phyloP scores from a whole-genome alignment of 2,797 vertebrate species.

The Falco columbarius region DNA sequence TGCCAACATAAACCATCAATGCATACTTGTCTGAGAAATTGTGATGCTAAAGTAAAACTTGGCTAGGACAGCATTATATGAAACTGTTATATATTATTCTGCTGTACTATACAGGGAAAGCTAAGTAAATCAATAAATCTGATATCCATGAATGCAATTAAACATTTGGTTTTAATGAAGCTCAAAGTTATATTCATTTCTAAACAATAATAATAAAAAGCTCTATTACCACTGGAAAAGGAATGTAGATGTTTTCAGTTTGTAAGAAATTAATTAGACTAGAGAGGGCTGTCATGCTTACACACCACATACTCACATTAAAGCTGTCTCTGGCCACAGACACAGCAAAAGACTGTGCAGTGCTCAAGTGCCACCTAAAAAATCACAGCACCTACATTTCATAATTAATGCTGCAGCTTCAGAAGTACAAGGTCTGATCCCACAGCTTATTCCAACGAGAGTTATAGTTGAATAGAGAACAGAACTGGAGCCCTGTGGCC shows the following conservation, averaged over 20 bases:
- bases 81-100: conserved; percentile 57
- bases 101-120: background rate
- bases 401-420: background rate
- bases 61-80: conserved; percentile 18
- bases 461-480: background rate
- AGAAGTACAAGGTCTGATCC: background rate
- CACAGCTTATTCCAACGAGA: background rate
- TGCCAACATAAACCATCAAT: conserved; percentile 72
- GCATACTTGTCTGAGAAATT: conserved; percentile 65
- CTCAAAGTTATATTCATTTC: background rate
- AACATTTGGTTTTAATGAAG: conserved; percentile 69
- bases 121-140: conserved; percentile 59
- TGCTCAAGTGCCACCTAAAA: background rate
- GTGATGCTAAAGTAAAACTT: conserved; percentile 61
- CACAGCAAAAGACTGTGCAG: fast-evolving
- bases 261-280: background rate
- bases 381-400: background rate
- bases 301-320: background rate
- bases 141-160: conserved; percentile 46
- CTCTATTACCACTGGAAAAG: background rate
- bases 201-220: conserved; percentile 25
- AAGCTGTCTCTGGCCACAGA: background rate
- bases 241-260: background rate
- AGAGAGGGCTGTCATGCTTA: background rate
- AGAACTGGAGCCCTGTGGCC: background rate